These are phyloP conservation scores for Resseliella maxima DNA, from an alignment of 2,888 invertebrate species.

Conservation along the genomic window DNA sequence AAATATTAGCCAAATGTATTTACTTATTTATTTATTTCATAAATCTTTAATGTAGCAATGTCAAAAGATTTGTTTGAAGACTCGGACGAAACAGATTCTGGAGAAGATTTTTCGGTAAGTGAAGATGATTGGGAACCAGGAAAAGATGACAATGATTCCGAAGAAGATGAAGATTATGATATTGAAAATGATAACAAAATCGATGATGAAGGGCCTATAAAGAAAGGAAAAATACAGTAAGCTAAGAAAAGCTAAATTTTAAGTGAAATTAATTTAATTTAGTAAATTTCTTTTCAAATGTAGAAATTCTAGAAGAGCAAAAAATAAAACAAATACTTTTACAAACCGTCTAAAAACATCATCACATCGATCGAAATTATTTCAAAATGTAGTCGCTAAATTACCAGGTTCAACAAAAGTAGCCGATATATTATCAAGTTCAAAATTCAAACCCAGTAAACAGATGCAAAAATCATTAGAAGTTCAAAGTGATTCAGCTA, in stretches of 20 bases:
- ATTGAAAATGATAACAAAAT: background rate
- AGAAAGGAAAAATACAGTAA: background rate
- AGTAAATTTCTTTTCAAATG: background rate
- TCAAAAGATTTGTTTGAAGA: conserved; percentile 18
- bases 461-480: background rate
- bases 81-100: conserved; percentile 24
- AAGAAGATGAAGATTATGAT: conserved; percentile 20
- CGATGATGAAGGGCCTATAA: background rate
- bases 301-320: background rate
- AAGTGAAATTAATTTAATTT: too few species aligned
- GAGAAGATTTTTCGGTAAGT: conserved; percentile 65
- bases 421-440: conserved; percentile 12
- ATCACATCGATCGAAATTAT: conserved; percentile 61
- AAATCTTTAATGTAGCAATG: too few species aligned
- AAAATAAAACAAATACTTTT: background rate
- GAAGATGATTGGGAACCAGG: conserved; percentile 66
- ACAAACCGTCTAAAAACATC: background rate
- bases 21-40: background rate
- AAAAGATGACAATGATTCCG: conserved; percentile 59
- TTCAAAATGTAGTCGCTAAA: conserved; percentile 64
- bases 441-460: background rate
- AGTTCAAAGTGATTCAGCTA: conserved; percentile 60
- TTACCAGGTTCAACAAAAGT: background rate
- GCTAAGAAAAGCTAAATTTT: too few species aligned
- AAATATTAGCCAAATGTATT: background rate